phyloP scores from a whole-genome alignment of 2,113 vertebrate species.

The Lophius piscatorius region DNA sequence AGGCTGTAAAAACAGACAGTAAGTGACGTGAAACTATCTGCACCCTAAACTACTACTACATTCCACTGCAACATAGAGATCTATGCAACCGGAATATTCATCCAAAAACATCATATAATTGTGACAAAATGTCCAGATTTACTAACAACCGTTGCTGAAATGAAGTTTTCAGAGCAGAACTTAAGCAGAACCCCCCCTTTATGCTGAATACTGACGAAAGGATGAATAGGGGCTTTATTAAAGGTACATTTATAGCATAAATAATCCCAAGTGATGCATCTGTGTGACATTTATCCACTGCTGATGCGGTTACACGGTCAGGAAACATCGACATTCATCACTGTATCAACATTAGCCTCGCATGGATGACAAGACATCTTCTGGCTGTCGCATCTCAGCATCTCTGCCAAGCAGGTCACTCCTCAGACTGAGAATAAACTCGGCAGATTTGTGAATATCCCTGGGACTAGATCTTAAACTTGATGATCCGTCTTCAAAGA shows the following conservation, averaged over 20 bases:
- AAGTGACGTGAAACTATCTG: too few species aligned
- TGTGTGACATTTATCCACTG: constrained; percentile 44
- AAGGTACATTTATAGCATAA: constrained; percentile 35
- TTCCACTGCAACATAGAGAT: too few species aligned
- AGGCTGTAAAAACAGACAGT: too few species aligned
- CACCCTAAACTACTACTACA: too few species aligned
- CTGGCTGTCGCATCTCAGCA: constrained; percentile 19
- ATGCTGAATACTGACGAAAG: not conserved
- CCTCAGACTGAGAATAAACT: not conserved
- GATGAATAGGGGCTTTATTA: constrained; percentile 8
- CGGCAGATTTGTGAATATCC: constrained; percentile 7
- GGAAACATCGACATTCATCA: constrained; percentile 56
- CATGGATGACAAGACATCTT: not conserved
- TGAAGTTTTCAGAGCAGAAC: too few species aligned
- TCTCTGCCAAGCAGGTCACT: constrained; percentile 1
- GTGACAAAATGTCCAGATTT: too few species aligned
- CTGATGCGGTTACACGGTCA: constrained; percentile 28
- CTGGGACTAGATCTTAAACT: constrained; percentile 16
- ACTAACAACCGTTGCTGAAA: too few species aligned
- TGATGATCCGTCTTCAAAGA: constrained; percentile 54
- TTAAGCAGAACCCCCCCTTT: too few species aligned
- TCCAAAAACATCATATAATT: too few species aligned
- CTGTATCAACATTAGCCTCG: constrained; percentile 29
- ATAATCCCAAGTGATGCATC: constrained; percentile 9
- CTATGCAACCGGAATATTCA: too few species aligned